Evolutionary conservation across 2,888 invertebrate genomes (phyloP), one percentile per base, ranked within the genome.

Genomic region (Hyalella azteca): DNA sequence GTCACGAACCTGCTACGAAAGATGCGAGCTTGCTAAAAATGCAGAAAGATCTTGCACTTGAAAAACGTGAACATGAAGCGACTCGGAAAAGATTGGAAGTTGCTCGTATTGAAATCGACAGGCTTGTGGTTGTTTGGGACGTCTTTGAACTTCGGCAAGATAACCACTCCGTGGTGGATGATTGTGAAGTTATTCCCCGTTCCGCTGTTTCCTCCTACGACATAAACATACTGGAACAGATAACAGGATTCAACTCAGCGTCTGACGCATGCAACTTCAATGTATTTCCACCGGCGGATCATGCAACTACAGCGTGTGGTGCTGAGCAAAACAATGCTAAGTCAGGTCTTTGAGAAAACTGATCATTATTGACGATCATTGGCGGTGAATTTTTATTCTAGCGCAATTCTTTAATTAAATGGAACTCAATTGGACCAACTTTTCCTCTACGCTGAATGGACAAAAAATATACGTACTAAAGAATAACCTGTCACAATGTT

Each of bases 121-220:
- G 36, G 3, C 39, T 66, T 36, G 66, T 66, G 9, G 66, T 66
- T 1, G 66, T 66, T 36, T 66, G 66, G 66, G 66, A 66, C 19
- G 11, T 66, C 7, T 39, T 66, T 36, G 66, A 66, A 36, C 19
- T 66, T 36, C 36, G 36, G 36, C 32, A 66, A 19, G 66, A n/a
- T 66, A 32, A 32, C 29, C 39, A 36, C 32, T n/a, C 7, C 36
- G 0, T 36, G 36, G 45, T 45, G 45, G n/a, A n/a, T n/a, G n/a
- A n/a, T n/a, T 26, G 29, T 22, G 22, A 54, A 9, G 26, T 11
- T 26, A 26, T 29, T 22, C 50, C n/a, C 50, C 54, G 22, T 22
- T 54, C 54, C 3, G 22, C 54, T 26, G 66, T 66, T 29, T n/a
- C 29, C 19, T 11, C 66, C 19, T n/a, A 32, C 19, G 66, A 66